These are phyloP conservation scores for Drosophila pseudoobscura DNA, from an alignment of 1,140 invertebrate genomes.

Conservation along the genomic window DNA sequence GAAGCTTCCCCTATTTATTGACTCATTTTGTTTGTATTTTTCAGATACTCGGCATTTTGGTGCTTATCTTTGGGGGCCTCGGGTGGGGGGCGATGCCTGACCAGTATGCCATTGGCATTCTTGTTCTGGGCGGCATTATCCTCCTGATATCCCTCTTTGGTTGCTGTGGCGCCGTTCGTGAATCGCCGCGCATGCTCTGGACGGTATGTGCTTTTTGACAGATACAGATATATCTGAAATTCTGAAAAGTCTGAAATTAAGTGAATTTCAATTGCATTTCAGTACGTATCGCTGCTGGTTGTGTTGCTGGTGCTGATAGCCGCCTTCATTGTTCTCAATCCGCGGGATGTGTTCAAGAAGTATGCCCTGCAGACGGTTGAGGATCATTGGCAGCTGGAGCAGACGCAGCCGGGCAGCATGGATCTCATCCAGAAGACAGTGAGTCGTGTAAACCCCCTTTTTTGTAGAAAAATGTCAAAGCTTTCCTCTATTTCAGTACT, in stretches of 20 bases:
- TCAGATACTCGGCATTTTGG: slow-evolving; percentile 70
- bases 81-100: slow-evolving; percentile 84
- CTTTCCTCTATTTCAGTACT: slow-evolving; percentile 83
- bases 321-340: slow-evolving; percentile 55
- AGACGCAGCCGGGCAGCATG: slow-evolving; percentile 66
- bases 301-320: slow-evolving; percentile 57
- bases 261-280: slow-evolving; percentile 11
- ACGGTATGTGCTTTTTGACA: slow-evolving; percentile 85
- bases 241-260: slow-evolving; percentile 2
- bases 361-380: slow-evolving; percentile 66
- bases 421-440: slow-evolving; percentile 65
- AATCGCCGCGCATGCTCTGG: slow-evolving; percentile 91
- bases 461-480: not conserved
- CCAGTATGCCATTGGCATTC: slow-evolving; percentile 85
- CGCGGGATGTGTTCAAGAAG: slow-evolving; percentile 61
- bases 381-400: slow-evolving; percentile 54
- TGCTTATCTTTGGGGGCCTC: slow-evolving; percentile 65
- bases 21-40: not conserved
- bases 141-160: slow-evolving; percentile 92
- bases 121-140: slow-evolving; percentile 89
- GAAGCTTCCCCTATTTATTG: not conserved
- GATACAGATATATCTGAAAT: not conserved
- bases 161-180: slow-evolving; percentile 92
- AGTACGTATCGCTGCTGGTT: slow-evolving; percentile 67
- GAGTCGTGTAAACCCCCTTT: not conserved